phyloP scores from a whole-genome alignment of 2,797 vertebrate genomes.

The Nannoperca obscura region DNA sequence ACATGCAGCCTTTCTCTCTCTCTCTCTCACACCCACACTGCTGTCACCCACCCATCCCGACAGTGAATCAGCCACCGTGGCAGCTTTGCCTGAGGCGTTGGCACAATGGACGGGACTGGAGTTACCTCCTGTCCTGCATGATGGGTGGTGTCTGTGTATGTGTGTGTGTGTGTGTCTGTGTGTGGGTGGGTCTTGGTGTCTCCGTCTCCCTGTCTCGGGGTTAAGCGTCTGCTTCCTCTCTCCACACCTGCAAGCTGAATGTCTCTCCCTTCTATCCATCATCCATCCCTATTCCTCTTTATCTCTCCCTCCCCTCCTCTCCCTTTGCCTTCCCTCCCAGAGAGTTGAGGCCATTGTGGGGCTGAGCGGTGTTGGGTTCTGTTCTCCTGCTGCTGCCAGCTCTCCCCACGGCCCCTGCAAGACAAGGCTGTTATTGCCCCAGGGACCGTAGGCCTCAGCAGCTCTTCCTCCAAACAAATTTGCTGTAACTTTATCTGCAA shows the following conservation, averaged over 20 bases:
- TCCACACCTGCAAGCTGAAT: conserved; percentile 92
- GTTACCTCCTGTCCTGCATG: conserved; percentile 87
- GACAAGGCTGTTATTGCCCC: conserved; percentile 93
- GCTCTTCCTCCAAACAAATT: conserved; percentile 99
- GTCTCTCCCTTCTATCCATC: conserved; percentile 55
- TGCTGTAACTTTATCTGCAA: conserved; percentile 99
- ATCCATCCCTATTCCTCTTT: conserved; percentile 82
- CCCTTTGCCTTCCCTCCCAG: conserved; percentile 61
- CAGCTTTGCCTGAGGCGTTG: conserved; percentile 82
- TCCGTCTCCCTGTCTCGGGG: conserved; percentile 73
- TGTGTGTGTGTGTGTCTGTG: conserved; percentile 46
- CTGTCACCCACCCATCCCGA: conserved; percentile 77
- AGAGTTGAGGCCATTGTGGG: conserved; percentile 91
- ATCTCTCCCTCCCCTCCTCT: conserved; percentile 54
- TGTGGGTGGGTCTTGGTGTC: conserved; percentile 56
- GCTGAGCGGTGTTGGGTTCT: conserved; percentile 89
- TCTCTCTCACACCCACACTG: conserved; percentile 80
- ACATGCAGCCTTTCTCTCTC: conserved; percentile 65
- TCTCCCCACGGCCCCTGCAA: conserved; percentile 84
- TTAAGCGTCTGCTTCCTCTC: conserved; percentile 87
- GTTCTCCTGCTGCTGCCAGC: conserved; percentile 81
- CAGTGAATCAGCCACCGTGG: conserved; percentile 79
- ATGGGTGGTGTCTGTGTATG: conserved; percentile 73
- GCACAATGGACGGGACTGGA: conserved; percentile 84
- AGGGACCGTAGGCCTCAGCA: conserved; percentile 92